A percentile compares a stretch with the other conserved stretches of the same genome.
Evolutionary conservation across 2,888 invertebrate genomes (phyloP).

Genomic region (Pseudoips prasinana): DNA sequence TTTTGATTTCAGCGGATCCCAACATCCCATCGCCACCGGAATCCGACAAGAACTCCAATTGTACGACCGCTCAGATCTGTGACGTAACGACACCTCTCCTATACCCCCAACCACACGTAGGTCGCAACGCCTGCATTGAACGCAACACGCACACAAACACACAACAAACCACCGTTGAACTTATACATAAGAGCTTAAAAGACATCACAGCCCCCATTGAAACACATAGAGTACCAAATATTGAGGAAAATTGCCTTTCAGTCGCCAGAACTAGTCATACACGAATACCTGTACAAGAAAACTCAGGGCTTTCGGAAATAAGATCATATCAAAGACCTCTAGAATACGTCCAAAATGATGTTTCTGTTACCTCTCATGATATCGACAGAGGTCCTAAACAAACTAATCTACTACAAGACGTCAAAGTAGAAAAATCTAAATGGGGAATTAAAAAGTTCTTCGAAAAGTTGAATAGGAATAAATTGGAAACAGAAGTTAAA

Average conservation of each 20-base stretch:
- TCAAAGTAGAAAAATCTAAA: constrained; percentile 60
- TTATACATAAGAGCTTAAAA: constrained; percentile 85
- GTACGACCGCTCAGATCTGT: constrained; percentile 41
- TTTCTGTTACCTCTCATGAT: constrained; percentile 62
- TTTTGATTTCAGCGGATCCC: constrained; percentile 32
- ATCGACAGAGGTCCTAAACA: constrained; percentile 62
- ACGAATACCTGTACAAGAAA: constrained; percentile 44
- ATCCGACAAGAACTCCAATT: constrained; percentile 65
- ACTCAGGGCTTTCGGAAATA: constrained; percentile 58
- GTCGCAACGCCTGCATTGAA: constrained; percentile 93
- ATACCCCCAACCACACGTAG: constrained; percentile 89
- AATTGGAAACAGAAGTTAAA: constrained; percentile 81
- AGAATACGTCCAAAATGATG: constrained; percentile 89
- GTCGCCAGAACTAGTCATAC: constrained; percentile 52
- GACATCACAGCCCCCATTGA: constrained; percentile 60
- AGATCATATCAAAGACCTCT: constrained; percentile 66
- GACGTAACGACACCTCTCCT: constrained; percentile 79
- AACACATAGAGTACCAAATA: constrained; percentile 33
- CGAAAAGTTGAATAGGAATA: constrained; percentile 57
- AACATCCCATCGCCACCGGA: constrained; percentile 39
- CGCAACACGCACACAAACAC: constrained; percentile 81
- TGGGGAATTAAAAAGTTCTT: constrained; percentile 72
- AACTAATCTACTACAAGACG: constrained; percentile 65
- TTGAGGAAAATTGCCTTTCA: constrained; percentile 59
- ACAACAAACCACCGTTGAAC: constrained; percentile 72